Evolutionary conservation across 2,888 invertebrate genomes (phyloP).

Genomic region (Nowickia ferox): DNA sequence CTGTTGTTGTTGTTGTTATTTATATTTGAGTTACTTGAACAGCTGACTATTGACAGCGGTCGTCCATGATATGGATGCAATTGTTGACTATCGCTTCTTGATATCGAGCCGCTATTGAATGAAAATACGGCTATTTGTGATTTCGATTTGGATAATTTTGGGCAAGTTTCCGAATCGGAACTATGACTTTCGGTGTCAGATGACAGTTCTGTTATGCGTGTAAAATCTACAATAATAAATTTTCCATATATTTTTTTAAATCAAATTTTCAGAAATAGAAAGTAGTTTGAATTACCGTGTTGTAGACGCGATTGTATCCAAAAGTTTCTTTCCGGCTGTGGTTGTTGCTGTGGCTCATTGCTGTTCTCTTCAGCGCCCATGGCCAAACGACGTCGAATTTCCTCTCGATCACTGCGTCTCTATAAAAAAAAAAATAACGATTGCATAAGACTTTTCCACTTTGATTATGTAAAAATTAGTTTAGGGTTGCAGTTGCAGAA

Average conservation of each 20-base stretch:
- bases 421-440: slow-evolving; percentile 83
- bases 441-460: not conserved
- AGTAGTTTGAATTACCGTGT: slow-evolving; percentile 46
- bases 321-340: slow-evolving; percentile 86
- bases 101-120: slow-evolving; percentile 35
- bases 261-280: not conserved
- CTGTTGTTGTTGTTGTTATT: slow-evolving; percentile 66
- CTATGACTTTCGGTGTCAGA: slow-evolving; percentile 89
- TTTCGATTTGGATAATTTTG: slow-evolving; percentile 78
- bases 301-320: slow-evolving; percentile 90
- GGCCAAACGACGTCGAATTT: slow-evolving; percentile 93
- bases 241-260: slow-evolving; percentile 86
- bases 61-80: slow-evolving; percentile 77
- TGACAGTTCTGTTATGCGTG: slow-evolving; percentile 89
- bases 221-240: slow-evolving; percentile 92
- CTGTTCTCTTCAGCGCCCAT: slow-evolving; percentile 91
- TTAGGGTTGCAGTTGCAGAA: too few species aligned
- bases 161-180: slow-evolving; percentile 87
- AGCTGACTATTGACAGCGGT: slow-evolving; percentile 77
- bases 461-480: too few species aligned
- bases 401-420: slow-evolving; percentile 96
- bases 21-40: slow-evolving; percentile 73
- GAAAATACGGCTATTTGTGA: slow-evolving; percentile 68
- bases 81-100: slow-evolving; percentile 70
- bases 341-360: slow-evolving; percentile 77